Evolutionary conservation across 2,888 invertebrate species (phyloP).

Genomic region (Drosophila ustulata): DNA sequence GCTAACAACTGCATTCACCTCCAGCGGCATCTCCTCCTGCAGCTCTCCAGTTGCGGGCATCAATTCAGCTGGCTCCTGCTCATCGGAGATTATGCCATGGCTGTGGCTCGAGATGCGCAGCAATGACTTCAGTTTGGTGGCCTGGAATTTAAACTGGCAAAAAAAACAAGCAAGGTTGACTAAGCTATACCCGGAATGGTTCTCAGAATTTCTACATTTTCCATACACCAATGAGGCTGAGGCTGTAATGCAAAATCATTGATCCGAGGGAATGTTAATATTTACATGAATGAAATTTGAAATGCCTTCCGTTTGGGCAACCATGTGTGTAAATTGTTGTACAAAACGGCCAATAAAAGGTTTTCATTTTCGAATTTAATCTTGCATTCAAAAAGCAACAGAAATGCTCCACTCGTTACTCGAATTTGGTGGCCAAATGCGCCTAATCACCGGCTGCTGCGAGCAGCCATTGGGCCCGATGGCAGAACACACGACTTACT

Average conservation of each 20-base stretch:
- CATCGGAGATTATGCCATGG: slow-evolving; percentile 61
- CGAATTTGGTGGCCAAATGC: neutral
- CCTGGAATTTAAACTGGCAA: slow-evolving; percentile 83
- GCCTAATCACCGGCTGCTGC: slow-evolving; percentile 41
- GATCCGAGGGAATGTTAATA: too few relatives aligned
- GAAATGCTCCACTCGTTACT: slow-evolving; percentile 4
- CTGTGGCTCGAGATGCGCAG: slow-evolving; percentile 79
- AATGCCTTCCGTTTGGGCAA: neutral
- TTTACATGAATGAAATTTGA: too few relatives aligned
- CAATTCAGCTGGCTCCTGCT: slow-evolving; percentile 12
- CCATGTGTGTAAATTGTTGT: neutral
- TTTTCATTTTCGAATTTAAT: neutral
- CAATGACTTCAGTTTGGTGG: slow-evolving; percentile 83
- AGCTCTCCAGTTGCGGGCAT: neutral
- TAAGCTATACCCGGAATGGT: neutral
- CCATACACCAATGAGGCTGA: too few relatives aligned
- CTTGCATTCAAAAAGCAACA: slow-evolving; percentile 41
- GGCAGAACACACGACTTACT: slow-evolving; percentile 77
- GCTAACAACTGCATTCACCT: slow-evolving; percentile 82
- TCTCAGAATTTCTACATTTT: too few relatives aligned
- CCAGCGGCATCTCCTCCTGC: slow-evolving; percentile 72
- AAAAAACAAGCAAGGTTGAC: neutral
- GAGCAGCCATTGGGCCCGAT: slow-evolving; percentile 77
- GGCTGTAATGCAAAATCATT: too few relatives aligned
- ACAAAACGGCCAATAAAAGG: neutral